These are phyloP conservation scores for Erpobdella octoculata DNA, from an alignment of 2,888 invertebrate genomes.

Conservation along the genomic window DNA sequence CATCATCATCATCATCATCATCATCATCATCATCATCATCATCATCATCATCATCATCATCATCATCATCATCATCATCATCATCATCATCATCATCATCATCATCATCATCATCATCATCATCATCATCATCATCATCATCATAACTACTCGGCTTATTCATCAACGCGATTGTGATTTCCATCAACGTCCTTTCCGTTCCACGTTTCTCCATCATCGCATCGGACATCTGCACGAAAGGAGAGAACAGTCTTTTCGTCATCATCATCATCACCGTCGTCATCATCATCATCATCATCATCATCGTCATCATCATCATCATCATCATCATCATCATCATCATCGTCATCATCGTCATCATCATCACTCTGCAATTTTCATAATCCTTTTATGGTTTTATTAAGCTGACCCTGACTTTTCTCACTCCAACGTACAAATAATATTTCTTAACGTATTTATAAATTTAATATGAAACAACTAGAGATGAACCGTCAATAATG, in stretches of 20 bases:
- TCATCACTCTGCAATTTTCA: no score
- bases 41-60: neutral
- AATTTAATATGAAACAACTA: no score
- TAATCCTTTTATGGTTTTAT: no score
- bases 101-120: neutral
- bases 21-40: neutral
- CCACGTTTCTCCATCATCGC: neutral
- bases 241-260: no score
- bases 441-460: no score
- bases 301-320: neutral
- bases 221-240: neutral
- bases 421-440: no score
- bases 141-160: slow-evolving; percentile 12
- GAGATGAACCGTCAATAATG: no score
- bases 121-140: neutral
- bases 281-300: neutral
- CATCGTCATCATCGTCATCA: neutral
- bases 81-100: neutral
- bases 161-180: neutral
- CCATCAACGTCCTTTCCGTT: neutral
- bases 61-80: slow-evolving; percentile 1
- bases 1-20: neutral
- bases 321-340: neutral
- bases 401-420: no score
- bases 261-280: neutral